Percentiles rank a stretch among this genome's conserved stretches.
Conservation (phyloP, 2,797 vertebrate genomes). For the Coranthus polyacanthus region DNA sequence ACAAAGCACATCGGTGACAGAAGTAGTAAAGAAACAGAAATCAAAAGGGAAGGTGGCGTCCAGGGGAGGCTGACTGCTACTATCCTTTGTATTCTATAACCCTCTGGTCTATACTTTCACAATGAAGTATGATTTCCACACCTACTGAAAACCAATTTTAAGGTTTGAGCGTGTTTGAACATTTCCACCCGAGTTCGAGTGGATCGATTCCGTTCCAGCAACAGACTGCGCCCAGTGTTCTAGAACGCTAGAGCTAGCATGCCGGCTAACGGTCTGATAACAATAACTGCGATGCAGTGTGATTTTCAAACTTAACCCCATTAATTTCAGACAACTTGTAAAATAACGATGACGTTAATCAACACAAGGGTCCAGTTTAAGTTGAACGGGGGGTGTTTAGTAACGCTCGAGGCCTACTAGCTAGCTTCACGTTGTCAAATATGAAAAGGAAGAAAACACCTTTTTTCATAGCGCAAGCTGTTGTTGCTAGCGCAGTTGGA, state of each 20-base stretch:
- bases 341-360: background rate
- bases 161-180: background rate
- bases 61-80: background rate
- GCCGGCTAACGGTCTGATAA: conserved; percentile 72
- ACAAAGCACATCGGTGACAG: conserved; percentile 10
- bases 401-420: conserved; percentile 29
- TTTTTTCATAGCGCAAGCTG: conserved; percentile 65
- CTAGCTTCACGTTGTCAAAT: conserved; percentile 52
- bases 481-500: conserved; percentile 65
- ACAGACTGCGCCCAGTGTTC: conserved; percentile 72
- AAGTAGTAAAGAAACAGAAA: background rate
- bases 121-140: rapidly evolving
- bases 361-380: rapidly evolving
- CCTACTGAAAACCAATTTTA: rapidly evolving
- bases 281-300: conserved; percentile 66
- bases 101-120: too few relatives aligned
- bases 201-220: conserved; percentile 36
- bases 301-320: conserved; percentile 45
- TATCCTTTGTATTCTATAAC: background rate
- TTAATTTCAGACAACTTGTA: background rate
- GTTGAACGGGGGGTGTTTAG: background rate
- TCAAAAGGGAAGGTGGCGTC: conserved; percentile 37
- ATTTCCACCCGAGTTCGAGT: background rate
- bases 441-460: conserved; percentile 70
- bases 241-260: conserved; percentile 63